phyloP scores from a whole-genome alignment of 2,888 invertebrate species.

The Volucella inflata region DNA sequence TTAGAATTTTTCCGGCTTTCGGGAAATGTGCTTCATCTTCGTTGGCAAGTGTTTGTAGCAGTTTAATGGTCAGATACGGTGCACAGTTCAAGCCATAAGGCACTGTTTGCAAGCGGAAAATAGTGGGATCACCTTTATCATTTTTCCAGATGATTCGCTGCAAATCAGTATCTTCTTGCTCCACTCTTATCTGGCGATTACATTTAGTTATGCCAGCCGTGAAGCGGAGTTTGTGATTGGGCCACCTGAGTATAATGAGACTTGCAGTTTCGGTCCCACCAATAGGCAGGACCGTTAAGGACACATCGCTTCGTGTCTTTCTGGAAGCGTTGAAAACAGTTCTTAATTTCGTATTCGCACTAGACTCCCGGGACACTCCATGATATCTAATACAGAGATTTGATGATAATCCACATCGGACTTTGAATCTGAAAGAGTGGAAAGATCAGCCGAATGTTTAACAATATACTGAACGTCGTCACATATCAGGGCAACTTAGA shows the following conservation, averaged over 20 bases:
- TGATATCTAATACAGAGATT: no score
- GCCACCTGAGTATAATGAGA: slow-evolving; percentile 44
- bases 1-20: neutral
- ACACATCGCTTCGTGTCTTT: no score
- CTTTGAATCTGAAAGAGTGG: no score
- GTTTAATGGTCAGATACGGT: slow-evolving; percentile 52
- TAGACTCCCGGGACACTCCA: no score
- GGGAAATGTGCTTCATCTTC: slow-evolving; percentile 41
- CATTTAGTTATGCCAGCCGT: slow-evolving; percentile 58
- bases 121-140: neutral
- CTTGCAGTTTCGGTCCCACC: slow-evolving; percentile 57
- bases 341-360: no score
- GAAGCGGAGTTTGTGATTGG: slow-evolving; percentile 43
- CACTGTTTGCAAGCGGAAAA: slow-evolving; percentile 40
- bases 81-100: slow-evolving; percentile 58
- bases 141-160: slow-evolving; percentile 43
- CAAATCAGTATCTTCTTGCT: slow-evolving; percentile 34
- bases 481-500: no score
- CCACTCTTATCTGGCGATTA: slow-evolving; percentile 48
- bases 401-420: no score
- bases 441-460: no score
- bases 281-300: no score
- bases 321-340: no score
- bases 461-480: no score
- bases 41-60: slow-evolving; percentile 46